These are phyloP conservation scores for Timema podura DNA, from an alignment of 2,888 invertebrate genomes.

Conservation along the genomic window DNA sequence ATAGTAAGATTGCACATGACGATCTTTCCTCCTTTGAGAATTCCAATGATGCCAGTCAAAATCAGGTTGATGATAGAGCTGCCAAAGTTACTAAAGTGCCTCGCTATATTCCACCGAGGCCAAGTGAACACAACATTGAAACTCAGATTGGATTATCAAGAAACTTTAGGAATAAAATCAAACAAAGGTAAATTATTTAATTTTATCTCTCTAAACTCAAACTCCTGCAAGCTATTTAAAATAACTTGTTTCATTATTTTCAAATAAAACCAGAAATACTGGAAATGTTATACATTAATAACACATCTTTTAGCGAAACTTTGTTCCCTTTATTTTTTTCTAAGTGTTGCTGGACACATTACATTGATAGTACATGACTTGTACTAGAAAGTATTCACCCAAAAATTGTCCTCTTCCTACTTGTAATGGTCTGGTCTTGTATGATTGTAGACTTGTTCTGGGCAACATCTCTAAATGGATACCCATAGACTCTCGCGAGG, in stretches of 20 bases:
- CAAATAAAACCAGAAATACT: too few species aligned
- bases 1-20: too few species aligned
- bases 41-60: background rate
- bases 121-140: conserved; percentile 27
- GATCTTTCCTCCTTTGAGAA: background rate
- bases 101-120: conserved; percentile 47
- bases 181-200: conserved; percentile 32
- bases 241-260: too few species aligned
- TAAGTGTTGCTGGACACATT: too few species aligned
- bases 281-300: background rate
- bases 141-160: conserved; percentile 39
- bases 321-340: too few species aligned
- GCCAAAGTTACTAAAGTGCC: conserved; percentile 40
- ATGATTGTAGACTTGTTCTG: conserved; percentile 40
- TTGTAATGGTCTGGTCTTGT: too few species aligned
- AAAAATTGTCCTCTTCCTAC: too few species aligned
- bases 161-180: conserved; percentile 41
- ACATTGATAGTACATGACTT: too few species aligned
- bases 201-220: background rate
- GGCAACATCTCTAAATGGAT: conserved; percentile 84
- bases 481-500: conserved; percentile 61
- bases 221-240: background rate
- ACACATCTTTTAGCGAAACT: background rate
- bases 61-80: background rate
- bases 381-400: too few species aligned